Base-by-base conservation (phyloP, 2,797 vertebrate genomes). In the Premnoplex brunnescens region DNA sequence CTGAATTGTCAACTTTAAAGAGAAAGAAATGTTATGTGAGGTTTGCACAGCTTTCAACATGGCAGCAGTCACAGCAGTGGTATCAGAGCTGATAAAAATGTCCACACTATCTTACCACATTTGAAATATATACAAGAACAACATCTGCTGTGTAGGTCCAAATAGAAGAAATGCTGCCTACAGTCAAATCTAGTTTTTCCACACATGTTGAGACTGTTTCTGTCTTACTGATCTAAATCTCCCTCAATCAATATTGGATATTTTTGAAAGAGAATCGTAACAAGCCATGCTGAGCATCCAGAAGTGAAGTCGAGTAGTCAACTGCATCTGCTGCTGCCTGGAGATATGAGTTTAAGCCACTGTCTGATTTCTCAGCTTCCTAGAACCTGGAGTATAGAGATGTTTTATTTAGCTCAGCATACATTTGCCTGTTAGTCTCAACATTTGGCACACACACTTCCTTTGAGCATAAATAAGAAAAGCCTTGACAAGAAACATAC, bases 401-500 rank as follows among this genome's bases (percentile, higher is more conserved):
- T 76, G 41, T 48, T 93, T 82, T 72, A 89, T 71, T 85, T 67
- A 91, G 64, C 68, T 80, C 8, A 3, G 52, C 63, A 75, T 55
- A 62, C 27, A 56, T 88, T 67, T 82, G 55, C 71, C 71, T 72
- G 37, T 67, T 89, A 85, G 80, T 49, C 74, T 85, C 91, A 79
- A 80, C 26, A 60, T 52, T 95, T 87, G 72, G 75, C 78, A 89
- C 14, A 46, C 46, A 62, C 14, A 5, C 32, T 64, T 67, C n/a
- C 52, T 88, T 67, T 24, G 12, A 77, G 72, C 41, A 43, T 55
- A 77, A 92, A 91, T 52, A 86, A 73, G 63, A 79, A 60, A 56
- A 88, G 60, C 10, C 75, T 93, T 85, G 87, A 93, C 84, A 89
- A 89, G 81, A 68, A 93, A 68, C 72, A 77, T 27, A 30, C 74